These are phyloP conservation scores for Platichthys stellatus DNA, from an alignment of 2,113 vertebrate species.

Conservation along the genomic window DNA sequence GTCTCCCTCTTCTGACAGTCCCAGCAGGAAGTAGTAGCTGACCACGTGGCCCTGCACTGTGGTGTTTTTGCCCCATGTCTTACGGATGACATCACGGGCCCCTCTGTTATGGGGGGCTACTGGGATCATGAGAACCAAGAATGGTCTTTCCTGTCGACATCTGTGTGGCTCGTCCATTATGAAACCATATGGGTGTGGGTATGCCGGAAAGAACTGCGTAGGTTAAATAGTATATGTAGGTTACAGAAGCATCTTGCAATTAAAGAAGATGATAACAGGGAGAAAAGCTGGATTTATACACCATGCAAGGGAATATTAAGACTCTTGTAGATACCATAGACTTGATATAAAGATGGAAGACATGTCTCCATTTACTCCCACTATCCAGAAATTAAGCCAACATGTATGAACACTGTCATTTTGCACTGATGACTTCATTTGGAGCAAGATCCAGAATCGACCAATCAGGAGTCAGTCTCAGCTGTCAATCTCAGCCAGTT, in stretches of 20 bases:
- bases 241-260: neutral
- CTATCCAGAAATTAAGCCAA: too few relatives aligned
- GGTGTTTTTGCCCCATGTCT: slow-evolving; percentile 44
- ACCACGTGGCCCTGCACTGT: slow-evolving; percentile 9
- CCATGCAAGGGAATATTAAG: too few relatives aligned
- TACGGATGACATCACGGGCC: slow-evolving; percentile 50
- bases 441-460: too few relatives aligned
- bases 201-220: slow-evolving; percentile 35
- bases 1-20: neutral
- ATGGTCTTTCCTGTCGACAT: slow-evolving; percentile 51
- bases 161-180: slow-evolving; percentile 39
- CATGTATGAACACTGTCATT: too few relatives aligned
- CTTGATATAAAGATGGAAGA: too few relatives aligned
- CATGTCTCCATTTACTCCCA: too few relatives aligned
- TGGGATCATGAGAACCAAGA: slow-evolving; percentile 57
- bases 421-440: too few relatives aligned
- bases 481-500: too few relatives aligned
- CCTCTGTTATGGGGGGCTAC: slow-evolving; percentile 37
- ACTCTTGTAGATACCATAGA: too few relatives aligned
- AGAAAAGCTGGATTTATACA: too few relatives aligned
- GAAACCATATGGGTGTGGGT: slow-evolving; percentile 43
- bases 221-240: neutral
- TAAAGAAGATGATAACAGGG: neutral
- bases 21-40: slow-evolving; percentile 60
- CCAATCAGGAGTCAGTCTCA: too few relatives aligned